A percentile compares a stretch with the other conserved stretches of the same genome.
phyloP scores from a whole-genome alignment of 2,888 invertebrate genomes.

The Catotricha subobsoleta region DNA sequence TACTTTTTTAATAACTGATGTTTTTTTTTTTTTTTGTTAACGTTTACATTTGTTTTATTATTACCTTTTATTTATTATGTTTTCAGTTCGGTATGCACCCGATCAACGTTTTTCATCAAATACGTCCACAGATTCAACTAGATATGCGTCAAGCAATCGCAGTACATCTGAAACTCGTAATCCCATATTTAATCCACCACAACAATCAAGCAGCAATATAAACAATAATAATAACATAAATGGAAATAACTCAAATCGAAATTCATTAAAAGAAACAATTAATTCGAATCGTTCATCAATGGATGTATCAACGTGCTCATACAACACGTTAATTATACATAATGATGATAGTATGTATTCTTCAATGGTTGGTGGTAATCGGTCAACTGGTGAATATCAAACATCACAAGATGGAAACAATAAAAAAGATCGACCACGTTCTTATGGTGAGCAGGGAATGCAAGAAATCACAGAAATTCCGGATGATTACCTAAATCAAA shows the following conservation, averaged over 20 bases:
- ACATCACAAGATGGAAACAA: slow-evolving; percentile 8
- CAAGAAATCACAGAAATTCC: slow-evolving; percentile 71
- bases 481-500: slow-evolving; percentile 66
- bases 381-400: slow-evolving; percentile 10
- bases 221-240: slow-evolving; percentile 6
- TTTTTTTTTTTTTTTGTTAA: not conserved
- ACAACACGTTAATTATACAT: slow-evolving; percentile 70
- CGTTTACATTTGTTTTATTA: not conserved
- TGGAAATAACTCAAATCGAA: slow-evolving; percentile 34
- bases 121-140: slow-evolving; percentile 12
- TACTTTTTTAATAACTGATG: not conserved
- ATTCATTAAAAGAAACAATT: slow-evolving; percentile 40
- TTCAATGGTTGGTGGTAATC: slow-evolving; percentile 8
- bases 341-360: slow-evolving; percentile 31
- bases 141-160: slow-evolving; percentile 13
- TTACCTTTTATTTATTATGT: not conserved
- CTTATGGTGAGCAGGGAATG: slow-evolving; percentile 17
- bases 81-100: slow-evolving; percentile 10
- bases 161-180: slow-evolving; percentile 14
- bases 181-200: slow-evolving; percentile 10
- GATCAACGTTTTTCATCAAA: slow-evolving; percentile 13
- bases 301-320: slow-evolving; percentile 60
- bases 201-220: slow-evolving; percentile 6
- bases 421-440: slow-evolving; percentile 14
- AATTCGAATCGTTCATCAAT: slow-evolving; percentile 44